phyloP scores from a whole-genome alignment of 2,888 invertebrate species.

The Dinocampus coccinellae region DNA sequence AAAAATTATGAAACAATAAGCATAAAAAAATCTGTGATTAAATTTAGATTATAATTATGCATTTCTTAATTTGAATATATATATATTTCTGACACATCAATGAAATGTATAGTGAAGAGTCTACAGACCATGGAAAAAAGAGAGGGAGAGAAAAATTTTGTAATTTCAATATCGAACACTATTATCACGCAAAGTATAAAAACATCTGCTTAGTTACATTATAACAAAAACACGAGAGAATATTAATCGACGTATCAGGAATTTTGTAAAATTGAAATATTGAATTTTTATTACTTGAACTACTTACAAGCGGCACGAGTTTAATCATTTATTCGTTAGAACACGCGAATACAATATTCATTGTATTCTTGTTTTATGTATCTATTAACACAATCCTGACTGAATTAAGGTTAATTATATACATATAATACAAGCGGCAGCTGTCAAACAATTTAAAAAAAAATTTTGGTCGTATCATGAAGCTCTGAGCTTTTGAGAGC shows the following conservation, averaged over 20 bases:
- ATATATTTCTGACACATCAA: too few species aligned
- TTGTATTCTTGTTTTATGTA: background rate
- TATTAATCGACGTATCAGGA: background rate
- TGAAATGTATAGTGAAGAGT: too few species aligned
- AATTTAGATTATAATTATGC: too few species aligned
- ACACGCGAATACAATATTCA: conserved; percentile 12
- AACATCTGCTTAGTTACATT: background rate
- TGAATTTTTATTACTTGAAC: background rate
- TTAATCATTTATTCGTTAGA: background rate
- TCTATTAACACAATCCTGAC: background rate
- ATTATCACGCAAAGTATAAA: background rate
- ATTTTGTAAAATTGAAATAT: background rate
- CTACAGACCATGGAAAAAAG: too few species aligned
- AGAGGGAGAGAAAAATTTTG: too few species aligned
- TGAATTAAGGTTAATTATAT: background rate
- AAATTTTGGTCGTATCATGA: conserved; percentile 37
- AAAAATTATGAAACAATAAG: too few species aligned
- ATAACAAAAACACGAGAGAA: background rate
- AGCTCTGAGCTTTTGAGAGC: conserved; percentile 47
- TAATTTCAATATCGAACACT: background rate
- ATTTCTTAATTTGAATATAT: too few species aligned
- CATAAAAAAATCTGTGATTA: too few species aligned
- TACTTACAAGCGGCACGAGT: background rate
- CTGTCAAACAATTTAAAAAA: conserved; percentile 32
- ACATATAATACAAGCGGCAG: background rate